phyloP scores from a whole-genome alignment of 2,888 invertebrate species.

The Crocallis elinguaria region DNA sequence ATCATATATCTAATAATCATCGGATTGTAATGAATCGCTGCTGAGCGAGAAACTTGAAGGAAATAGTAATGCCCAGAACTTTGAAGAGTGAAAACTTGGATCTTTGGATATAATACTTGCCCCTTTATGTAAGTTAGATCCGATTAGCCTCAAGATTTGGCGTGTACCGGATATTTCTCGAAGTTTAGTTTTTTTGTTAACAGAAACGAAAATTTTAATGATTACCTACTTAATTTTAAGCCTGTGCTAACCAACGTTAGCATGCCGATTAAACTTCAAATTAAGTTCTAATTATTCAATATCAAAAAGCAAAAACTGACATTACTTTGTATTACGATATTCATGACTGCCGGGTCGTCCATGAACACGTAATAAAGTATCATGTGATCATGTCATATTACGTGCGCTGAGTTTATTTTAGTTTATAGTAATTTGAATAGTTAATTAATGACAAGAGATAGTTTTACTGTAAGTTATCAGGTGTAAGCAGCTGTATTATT shows the following conservation, averaged over 20 bases:
- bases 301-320: background rate
- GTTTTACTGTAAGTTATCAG: too few relatives aligned
- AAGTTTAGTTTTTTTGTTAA: too few relatives aligned
- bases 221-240: too few relatives aligned
- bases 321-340: slow-evolving; percentile 21
- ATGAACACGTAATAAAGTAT: background rate
- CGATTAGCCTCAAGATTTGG: too few relatives aligned
- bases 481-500: too few relatives aligned
- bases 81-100: background rate
- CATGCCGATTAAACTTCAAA: background rate
- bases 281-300: slow-evolving; percentile 4
- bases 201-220: too few relatives aligned
- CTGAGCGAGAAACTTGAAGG: too few relatives aligned
- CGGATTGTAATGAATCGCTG: slow-evolving; percentile 5
- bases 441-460: background rate
- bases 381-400: slow-evolving; percentile 19
- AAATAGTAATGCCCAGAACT: too few relatives aligned
- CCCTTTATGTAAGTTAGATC: too few relatives aligned
- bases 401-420: slow-evolving; percentile 14
- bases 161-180: too few relatives aligned
- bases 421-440: slow-evolving; percentile 3
- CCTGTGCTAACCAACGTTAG: background rate
- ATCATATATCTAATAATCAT: slow-evolving; percentile 12
- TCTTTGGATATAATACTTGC: too few relatives aligned
- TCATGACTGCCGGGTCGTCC: slow-evolving; percentile 10